Evolutionary conservation across 1,140 invertebrate genomes (phyloP), one percentile per base, ranked within the genome.

Genomic region (Sinonovacula constricta): DNA sequence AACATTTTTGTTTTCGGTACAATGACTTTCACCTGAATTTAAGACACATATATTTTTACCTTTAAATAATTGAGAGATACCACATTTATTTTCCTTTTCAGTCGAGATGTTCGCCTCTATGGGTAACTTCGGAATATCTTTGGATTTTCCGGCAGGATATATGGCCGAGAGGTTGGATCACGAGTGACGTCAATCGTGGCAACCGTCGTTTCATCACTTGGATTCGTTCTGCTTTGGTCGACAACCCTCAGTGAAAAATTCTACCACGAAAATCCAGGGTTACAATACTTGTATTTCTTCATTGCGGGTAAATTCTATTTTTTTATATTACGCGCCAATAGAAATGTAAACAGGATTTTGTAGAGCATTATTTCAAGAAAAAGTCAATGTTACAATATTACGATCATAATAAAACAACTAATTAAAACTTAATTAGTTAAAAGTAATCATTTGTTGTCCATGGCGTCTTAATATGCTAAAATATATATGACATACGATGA

Each of bases 61-160:
- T n/a, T n/a, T n/a, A n/a, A n/a, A n/a, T n/a, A n/a, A n/a, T n/a
- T n/a, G n/a, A n/a, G n/a, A n/a, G n/a, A n/a, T n/a, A n/a, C n/a
- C n/a, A n/a, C n/a, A 49, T 24, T 31, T 28, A 26, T 7, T 31
- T 63, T 66, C 30, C 36, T 51, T 83, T 74, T 31, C 67, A 88
- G 86, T 86, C 76, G 86, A 88, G 45, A 79, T 88, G 54, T 78
- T 86, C n/a, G 78, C 80, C 0, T 81, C 86, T 0, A 85, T 86
- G 84, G 81, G 84, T 3, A 88, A 88, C 59, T 84, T 88, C 24
- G 86, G 86, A 36, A 85, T 85, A 60, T 83, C 85, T 18, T 53
- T 88, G 22, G 86, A 85, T 53, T 83, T 88, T 65, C 85, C 85
- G 7, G 86, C 86, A 1, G 86, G 86, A 31, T 60, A 83, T 28